phyloP scores from a whole-genome alignment of 2,888 invertebrate genomes.

The Ophion ellenae region DNA sequence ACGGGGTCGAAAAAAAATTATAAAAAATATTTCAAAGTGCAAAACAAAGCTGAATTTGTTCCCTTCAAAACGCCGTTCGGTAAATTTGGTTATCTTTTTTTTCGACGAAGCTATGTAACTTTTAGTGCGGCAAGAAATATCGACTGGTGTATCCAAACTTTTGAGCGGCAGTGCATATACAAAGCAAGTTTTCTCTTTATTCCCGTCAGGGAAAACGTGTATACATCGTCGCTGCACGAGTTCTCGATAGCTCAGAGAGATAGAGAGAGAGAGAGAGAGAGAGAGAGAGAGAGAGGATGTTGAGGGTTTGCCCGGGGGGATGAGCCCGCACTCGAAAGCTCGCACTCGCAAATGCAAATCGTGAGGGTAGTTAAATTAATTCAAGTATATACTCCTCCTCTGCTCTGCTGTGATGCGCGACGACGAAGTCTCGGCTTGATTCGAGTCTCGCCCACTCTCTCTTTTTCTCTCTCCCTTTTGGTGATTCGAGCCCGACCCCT shows the following conservation, averaged over 20 bases:
- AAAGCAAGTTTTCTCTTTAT: no score
- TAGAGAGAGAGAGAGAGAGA: background rate
- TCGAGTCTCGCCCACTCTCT: slow-evolving; percentile 22
- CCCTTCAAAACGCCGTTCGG: no score
- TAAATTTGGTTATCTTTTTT: no score
- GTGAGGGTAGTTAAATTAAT: slow-evolving; percentile 57
- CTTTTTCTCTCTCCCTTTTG: slow-evolving; percentile 12
- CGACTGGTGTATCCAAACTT: no score
- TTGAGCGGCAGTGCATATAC: no score
- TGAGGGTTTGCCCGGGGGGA: slow-evolving; percentile 46
- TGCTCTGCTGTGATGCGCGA: slow-evolving; percentile 39
- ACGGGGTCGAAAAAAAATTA: no score
- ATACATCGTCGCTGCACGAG: slow-evolving; percentile 7
- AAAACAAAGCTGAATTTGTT: no score
- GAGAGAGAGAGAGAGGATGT: slow-evolving; percentile 33
- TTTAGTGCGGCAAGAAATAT: no score
- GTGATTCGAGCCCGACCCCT: slow-evolving; percentile 51
- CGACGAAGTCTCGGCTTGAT: slow-evolving; percentile 50
- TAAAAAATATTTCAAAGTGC: no score
- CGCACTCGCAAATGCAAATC: slow-evolving; percentile 60
- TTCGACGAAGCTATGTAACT: no score
- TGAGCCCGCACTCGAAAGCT: slow-evolving; percentile 33
- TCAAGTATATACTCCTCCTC: slow-evolving; percentile 55
- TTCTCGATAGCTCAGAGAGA: slow-evolving; percentile 60
- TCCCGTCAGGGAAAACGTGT: background rate